Evolutionary conservation across 2,113 vertebrate genomes (phyloP), one percentile per base, ranked within the genome.

Genomic region (Rhynchomys soricoides): DNA sequence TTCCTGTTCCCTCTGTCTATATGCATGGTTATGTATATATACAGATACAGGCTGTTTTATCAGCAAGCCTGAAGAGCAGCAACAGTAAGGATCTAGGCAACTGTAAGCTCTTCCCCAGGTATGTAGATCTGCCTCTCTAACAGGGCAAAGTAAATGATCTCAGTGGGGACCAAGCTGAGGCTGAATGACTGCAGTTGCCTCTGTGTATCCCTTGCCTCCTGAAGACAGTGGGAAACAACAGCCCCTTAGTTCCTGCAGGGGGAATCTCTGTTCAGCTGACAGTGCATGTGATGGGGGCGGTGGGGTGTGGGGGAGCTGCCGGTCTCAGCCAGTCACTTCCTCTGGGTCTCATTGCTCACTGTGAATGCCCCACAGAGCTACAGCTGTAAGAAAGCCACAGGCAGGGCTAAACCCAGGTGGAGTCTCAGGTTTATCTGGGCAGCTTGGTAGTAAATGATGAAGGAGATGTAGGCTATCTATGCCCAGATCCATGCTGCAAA

Each of bases 131-230:
- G 74, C 43, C 40, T 78, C 62, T 71, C 45, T 37, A 5, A 40
- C 5, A 1, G 11, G 4, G 1, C 21, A 21, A 50, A 8, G 45
- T 21, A 50, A 17, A 13, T 37, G 34, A 29, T 26, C 8, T 5
- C 21, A 40, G 37, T 70, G 66, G 34, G 81, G 8, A 62, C 2
- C 10, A 73, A 7, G 10, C 45, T 37, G 57, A 68, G 8, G 50
- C 1, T 11, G 22, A 34, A 9, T 2, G 21, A 59, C 5, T 43
- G 6, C 0, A 7, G 24, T 15, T 34, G 16, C 1, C 0, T 37
- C 31, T 29, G 34, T 2, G 57, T 50, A 15, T 66, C 50, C 64
- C 29, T 59, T 17, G 37, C 81, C 88, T 90, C 68, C 4, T 31
- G 0, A 19, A 34, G 12, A 78, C 11, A 52, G 34, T 3, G 15